Conservation (phyloP, 1,140 invertebrate species). For the Zaprionus camerounensis region DNA sequence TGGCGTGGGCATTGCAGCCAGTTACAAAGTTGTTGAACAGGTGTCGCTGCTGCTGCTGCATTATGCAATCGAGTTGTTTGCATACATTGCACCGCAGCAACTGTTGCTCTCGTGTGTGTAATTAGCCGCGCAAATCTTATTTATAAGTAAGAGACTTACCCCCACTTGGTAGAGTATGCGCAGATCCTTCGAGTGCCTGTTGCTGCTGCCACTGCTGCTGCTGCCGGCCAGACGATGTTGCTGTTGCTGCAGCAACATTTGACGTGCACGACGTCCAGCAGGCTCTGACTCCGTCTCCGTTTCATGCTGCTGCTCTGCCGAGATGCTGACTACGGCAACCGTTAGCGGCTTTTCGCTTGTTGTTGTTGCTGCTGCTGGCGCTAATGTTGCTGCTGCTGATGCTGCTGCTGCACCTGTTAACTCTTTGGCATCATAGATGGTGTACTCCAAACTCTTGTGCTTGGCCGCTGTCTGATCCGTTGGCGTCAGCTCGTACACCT, state of each 20-base stretch:
- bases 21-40: slow-evolving; percentile 71
- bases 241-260: slow-evolving; percentile 63
- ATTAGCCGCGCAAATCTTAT: slow-evolving; percentile 51
- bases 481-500: slow-evolving; percentile 80
- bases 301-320: slow-evolving; percentile 32
- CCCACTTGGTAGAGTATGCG: slow-evolving; percentile 83
- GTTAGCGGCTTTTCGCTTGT: slow-evolving; percentile 42
- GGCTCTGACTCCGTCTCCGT: slow-evolving; percentile 11
- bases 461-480: slow-evolving; percentile 48
- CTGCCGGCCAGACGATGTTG: slow-evolving; percentile 44
- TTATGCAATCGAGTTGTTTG: slow-evolving; percentile 73
- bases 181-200: slow-evolving; percentile 65
- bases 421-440: slow-evolving; percentile 75
- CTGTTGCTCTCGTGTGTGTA: slow-evolving; percentile 28
- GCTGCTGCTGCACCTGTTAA: slow-evolving; percentile 44
- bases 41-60: slow-evolving; percentile 64
- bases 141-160: slow-evolving; percentile 60
- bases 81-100: slow-evolving; percentile 60
- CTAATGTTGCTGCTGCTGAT: slow-evolving; percentile 23
- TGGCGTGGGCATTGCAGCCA: slow-evolving; percentile 64
- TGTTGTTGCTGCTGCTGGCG: slow-evolving; percentile 28
- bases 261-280: slow-evolving; percentile 58
- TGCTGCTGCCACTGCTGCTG: slow-evolving; percentile 48
- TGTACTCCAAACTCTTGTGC: slow-evolving; percentile 77
- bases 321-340: slow-evolving; percentile 67